Percentiles rank a stretch among this genome's conserved stretches.
phyloP scores from a whole-genome alignment of 2,888 invertebrate species.

The Cepaea hortensis region DNA sequence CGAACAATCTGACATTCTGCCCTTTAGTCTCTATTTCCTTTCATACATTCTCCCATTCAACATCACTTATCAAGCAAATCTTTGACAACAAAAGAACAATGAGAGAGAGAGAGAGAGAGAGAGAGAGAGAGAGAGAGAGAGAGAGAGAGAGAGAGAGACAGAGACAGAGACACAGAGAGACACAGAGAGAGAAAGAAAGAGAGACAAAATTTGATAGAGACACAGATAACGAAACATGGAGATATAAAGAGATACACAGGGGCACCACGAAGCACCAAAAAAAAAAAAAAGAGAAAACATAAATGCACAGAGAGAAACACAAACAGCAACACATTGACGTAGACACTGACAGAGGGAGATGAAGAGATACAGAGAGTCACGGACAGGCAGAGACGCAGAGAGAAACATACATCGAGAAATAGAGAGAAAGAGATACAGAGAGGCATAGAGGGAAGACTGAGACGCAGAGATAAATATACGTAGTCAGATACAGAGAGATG shows the following conservation, averaged over 20 bases:
- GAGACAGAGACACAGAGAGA: background rate
- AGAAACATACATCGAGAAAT: background rate
- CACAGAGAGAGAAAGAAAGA: conserved; percentile 2
- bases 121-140: background rate
- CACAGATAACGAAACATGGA: background rate
- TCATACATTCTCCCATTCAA: no score
- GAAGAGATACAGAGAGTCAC: background rate
- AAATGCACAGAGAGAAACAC: no score
- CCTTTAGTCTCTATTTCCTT: no score
- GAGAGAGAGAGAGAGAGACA: background rate
- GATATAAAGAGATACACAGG: background rate
- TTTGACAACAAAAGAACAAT: no score
- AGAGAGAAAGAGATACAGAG: no score
- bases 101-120: background rate
- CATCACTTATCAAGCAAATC: no score
- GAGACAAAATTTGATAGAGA: background rate
- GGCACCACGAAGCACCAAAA: no score
- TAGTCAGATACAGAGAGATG: background rate
- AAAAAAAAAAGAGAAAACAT: no score
- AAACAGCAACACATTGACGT: no score
- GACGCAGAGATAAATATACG: no score
- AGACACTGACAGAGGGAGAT: background rate
- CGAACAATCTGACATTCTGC: no score
- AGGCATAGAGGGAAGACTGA: no score
- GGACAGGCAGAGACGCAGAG: background rate